Conservation (phyloP, 1,140 invertebrate species). For the Cydia splendana region DNA sequence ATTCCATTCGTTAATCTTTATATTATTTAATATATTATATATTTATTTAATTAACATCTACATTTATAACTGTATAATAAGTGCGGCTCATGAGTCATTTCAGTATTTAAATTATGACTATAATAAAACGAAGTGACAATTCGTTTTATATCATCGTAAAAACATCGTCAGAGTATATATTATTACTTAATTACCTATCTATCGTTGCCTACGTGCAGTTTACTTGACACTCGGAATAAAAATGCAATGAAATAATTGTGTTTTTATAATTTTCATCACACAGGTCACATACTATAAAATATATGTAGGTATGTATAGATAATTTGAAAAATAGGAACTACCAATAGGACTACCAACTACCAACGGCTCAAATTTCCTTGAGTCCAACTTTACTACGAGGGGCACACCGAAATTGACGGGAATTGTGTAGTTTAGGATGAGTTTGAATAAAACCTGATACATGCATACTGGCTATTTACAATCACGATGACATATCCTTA, state of each 20-base stretch:
- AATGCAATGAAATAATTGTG: neutral
- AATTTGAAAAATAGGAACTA: too few relatives aligned
- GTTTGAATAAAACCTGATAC: too few relatives aligned
- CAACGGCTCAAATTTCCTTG: too few relatives aligned
- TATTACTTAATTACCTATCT: neutral
- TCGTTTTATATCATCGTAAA: neutral
- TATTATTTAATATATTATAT: neutral
- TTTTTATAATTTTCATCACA: constrained; percentile 7
- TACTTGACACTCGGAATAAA: neutral
- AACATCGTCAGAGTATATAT: neutral
- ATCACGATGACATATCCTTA: too few relatives aligned
- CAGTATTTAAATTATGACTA: neutral
- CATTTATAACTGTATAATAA: neutral
- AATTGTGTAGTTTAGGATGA: too few relatives aligned
- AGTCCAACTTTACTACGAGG: too few relatives aligned
- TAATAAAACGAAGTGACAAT: neutral
- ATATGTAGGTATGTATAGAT: too few relatives aligned
- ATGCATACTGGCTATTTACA: too few relatives aligned
- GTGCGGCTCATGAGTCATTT: neutral
- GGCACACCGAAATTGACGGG: too few relatives aligned
- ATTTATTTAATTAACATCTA: neutral
- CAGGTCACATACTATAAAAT: constrained; percentile 7
- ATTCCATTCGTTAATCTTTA: neutral
- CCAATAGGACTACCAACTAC: too few relatives aligned
- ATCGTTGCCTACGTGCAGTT: neutral